Evolutionary conservation across 1,140 invertebrate genomes (phyloP), one percentile per base, ranked within the genome.

Genomic region (Ephestia elutella): DNA sequence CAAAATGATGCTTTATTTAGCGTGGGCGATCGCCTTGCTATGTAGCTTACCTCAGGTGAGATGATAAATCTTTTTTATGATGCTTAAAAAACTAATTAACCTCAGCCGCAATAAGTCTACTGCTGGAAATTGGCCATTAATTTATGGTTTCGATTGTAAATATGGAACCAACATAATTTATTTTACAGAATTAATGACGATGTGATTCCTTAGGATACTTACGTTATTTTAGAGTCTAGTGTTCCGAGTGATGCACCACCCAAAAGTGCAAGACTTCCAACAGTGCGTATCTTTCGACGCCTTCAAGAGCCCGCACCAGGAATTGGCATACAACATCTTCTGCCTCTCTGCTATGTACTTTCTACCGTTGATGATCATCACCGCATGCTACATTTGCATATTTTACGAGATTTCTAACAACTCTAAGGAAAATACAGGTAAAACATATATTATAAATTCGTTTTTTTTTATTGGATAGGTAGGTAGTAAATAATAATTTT

Each of bases 221-320:
- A n/a, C 10, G 1, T 53, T 53, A 20, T 53, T 53, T 20, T 91
- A 96, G 94, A 93, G 92, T 71, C 85, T 95, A 17, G 92, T 96
- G 13, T 96, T 95, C 76, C 93, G 93, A 67, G 92, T 95, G 4
- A 89, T 90, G 66, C 75, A 73, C 2, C 94, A 95, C 80, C 93
- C 94, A 0, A 68, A 89, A 0, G 90, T 92, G 66, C 89, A 89
- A 0, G 90, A 93, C 66, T 96, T 93, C 82, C 83, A 90, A 50
- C 94, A 95, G 71, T 96, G 94, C 69, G 94, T 95, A 0, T 94
- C 93, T 0, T 95, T 94, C 79, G 92, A 91, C 49, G 94, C 92
- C 56, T 95, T 95, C 80, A 82, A 89, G 0, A 91, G 90, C 0
- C 78, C 82, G 0, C 71, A 87, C 0, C 91, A 93, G 60, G 94